A percentile compares a stretch with the other conserved stretches of the same genome.
These are phyloP conservation scores for Telmatochromis sp. DNA, from an alignment of 2,113 vertebrate genomes.

Conservation along the genomic window DNA sequence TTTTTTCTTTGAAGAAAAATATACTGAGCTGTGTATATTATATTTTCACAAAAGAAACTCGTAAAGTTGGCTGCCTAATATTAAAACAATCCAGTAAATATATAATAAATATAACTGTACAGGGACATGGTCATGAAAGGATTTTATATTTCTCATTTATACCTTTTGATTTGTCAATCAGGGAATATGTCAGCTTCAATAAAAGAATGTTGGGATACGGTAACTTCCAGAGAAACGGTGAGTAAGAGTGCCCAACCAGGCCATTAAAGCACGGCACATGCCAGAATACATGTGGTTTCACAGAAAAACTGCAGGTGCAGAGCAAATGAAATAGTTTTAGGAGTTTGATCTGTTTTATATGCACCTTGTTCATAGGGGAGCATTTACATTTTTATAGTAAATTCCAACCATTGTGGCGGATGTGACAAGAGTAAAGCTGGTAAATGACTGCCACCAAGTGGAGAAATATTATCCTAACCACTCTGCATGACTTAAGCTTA, in stretches of 20 bases:
- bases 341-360: not conserved
- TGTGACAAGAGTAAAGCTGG: not conserved
- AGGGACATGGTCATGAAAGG: not conserved
- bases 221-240: not conserved
- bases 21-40: not conserved
- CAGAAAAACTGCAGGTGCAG: not conserved
- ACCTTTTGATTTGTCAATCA: not conserved
- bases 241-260: not conserved
- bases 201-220: not conserved
- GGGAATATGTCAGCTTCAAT: not conserved
- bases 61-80: not conserved
- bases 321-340: not conserved
- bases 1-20: not conserved
- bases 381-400: not conserved
- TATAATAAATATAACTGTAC: not conserved
- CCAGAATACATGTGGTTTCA: not conserved
- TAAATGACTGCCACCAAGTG: constrained; percentile 2
- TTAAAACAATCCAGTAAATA: not conserved
- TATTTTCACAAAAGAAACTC: not conserved
- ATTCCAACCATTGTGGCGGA: accelerated
- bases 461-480: not conserved
- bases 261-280: not conserved
- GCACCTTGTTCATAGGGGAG: not conserved
- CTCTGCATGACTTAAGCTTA: not conserved
- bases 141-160: not conserved